Conservation (phyloP, 2,888 invertebrate genomes). For the Zhuqinia jingwanae region DNA sequence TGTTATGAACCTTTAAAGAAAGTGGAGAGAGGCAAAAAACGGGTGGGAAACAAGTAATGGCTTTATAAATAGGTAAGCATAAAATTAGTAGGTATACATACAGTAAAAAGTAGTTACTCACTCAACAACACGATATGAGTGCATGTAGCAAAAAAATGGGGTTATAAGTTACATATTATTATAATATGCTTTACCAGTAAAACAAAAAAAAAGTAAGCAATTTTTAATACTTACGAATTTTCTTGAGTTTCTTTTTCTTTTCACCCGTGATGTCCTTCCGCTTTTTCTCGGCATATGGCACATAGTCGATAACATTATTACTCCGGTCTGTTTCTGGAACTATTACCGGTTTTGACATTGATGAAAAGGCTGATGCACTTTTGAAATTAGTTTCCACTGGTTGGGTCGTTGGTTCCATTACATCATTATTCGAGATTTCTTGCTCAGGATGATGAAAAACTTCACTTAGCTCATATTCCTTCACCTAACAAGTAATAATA, state of each 20-base stretch:
- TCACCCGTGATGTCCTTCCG: conserved; percentile 75
- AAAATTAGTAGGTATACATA: too few relatives aligned
- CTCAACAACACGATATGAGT: too few relatives aligned
- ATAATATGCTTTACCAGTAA: too few relatives aligned
- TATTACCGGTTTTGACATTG: conserved; percentile 74
- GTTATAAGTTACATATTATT: too few relatives aligned
- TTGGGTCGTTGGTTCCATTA: conserved; percentile 90
- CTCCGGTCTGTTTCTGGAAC: conserved; percentile 65
- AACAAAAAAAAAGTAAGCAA: too few relatives aligned
- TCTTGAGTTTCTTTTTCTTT: conserved; percentile 78
- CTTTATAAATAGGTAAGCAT: background rate
- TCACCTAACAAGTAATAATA: conserved; percentile 84
- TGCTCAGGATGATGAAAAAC: conserved; percentile 89
- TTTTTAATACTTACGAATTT: conserved; percentile 77
- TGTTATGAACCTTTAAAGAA: background rate
- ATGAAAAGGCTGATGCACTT: conserved; percentile 77
- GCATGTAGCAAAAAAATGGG: too few relatives aligned
- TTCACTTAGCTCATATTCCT: conserved; percentile 93
- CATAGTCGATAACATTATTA: conserved; percentile 76
- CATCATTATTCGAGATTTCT: conserved; percentile 81
- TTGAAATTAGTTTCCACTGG: conserved; percentile 77
- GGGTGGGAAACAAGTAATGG: background rate
- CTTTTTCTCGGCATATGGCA: conserved; percentile 76
- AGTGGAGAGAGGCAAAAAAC: conserved; percentile 10
- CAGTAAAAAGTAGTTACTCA: too few relatives aligned